Base-by-base conservation (phyloP, 2,113 vertebrate genomes). In the Oreochromis niloticus region DNA sequence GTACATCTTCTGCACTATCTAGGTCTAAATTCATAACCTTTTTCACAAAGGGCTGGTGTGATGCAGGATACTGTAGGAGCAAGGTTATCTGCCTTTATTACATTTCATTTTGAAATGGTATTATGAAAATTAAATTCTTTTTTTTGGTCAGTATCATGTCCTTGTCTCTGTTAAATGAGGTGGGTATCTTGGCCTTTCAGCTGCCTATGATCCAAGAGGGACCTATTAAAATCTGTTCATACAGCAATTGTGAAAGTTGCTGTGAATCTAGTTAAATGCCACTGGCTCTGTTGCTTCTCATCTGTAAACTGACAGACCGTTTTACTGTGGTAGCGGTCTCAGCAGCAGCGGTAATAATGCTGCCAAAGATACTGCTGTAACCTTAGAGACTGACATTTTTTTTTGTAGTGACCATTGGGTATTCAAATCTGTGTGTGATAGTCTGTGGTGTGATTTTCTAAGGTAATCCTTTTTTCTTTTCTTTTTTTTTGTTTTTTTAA, bases 191-290 rank as follows among this genome's bases (percentile, higher is more conserved):
- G 92, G 93, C 91, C 94, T 93, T 95, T 95, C 83, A 36, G 85
- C 88, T 88, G 85, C 83, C 94, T 83, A 82, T 90, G 91, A 93
- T 94, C 91, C 93, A 93, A 90, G 68, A 88, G 95, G 92, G 93
- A 93, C 89, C 90, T 89, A 94, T 95, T 96, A 96, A 95, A 94
- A 94, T 90, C 85, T 87, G 90, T 90, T 93, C 95, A 87, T 90
- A 94, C 90, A 88, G 91, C 89, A 82, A 89, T 89, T 94, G 93
- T 92, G 92, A 90, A 93, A 94, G 89, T 93, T 94, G 84, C 91
- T 80, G 87, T 80, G 89, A 89, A 82, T 93, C 89, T 82, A 82
- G 93, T 93, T 92, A 93, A 95, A 94, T 94, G 93, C 92, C 95
- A 94, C 81, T 52, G 88, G 91, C 89, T 90, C 87, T 91, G 93